Percentiles rank a stretch among this genome's conserved stretches.
These are phyloP conservation scores for Perodicticus potto DNA, from an alignment of 2,797 vertebrate species.

Conservation along the genomic window DNA sequence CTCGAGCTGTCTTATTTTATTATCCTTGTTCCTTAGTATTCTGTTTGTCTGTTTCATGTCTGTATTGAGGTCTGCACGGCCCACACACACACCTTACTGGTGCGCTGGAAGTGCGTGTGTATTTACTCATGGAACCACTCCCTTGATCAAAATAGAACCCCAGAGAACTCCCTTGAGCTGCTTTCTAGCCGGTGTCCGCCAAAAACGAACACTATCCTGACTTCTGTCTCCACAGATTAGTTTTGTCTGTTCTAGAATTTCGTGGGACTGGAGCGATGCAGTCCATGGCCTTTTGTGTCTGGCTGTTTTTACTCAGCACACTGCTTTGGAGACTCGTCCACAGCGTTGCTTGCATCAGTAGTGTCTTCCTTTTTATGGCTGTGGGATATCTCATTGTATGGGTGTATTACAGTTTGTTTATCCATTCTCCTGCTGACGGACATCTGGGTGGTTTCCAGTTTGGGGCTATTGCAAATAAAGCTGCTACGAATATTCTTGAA, in stretches of 20 bases:
- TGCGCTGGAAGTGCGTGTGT: not conserved
- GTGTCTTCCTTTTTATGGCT: constrained; percentile 45
- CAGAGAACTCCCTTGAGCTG: constrained; percentile 29
- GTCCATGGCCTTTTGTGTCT: not conserved
- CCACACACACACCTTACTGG: not conserved
- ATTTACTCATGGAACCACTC: not conserved
- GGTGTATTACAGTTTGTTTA: constrained; percentile 74
- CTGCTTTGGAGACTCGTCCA: not conserved
- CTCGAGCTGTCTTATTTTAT: not conserved
- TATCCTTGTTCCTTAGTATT: not conserved
- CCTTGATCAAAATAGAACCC: constrained; percentile 6
- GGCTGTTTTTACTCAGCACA: constrained; percentile 32
- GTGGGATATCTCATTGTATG: constrained; percentile 61
- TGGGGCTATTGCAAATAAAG: constrained; percentile 71
- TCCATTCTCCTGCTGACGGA: constrained; percentile 58
- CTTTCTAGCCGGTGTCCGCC: not conserved
- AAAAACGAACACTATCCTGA: constrained; percentile 23
- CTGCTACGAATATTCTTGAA: constrained; percentile 70
- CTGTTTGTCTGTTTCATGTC: not conserved
- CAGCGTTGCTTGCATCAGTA: not conserved
- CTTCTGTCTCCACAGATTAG: constrained; percentile 20
- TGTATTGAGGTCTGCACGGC: not conserved
- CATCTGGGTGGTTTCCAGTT: constrained; percentile 78
- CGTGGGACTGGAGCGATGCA: not conserved
- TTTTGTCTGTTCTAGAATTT: constrained; percentile 42